Base-by-base conservation (phyloP, 2,888 invertebrate genomes). In the Diaperis boleti region DNA sequence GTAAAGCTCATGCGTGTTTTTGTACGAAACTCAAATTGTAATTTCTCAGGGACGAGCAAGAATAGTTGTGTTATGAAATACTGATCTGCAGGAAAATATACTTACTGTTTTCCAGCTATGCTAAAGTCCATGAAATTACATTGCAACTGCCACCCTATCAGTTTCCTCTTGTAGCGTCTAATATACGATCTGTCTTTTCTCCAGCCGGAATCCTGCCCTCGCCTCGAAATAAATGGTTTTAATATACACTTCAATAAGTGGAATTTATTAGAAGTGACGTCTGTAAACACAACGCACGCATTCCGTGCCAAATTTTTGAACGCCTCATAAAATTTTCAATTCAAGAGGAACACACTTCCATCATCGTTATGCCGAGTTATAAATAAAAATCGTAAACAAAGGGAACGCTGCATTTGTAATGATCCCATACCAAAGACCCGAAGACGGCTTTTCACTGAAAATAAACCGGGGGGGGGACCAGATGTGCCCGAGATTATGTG, bases 271-370 rank as follows among this genome's bases (percentile, higher is more conserved):
- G 18, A 13, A 56, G 33, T 54, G 35, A 60, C 44, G 54, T 44
- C 10, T 47, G 39, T 39, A 55, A 61, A 55, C 55, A 61, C 29
- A 7, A 33, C 52, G 22, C 18, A 22, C 52, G 11, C 20, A 20
- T 7, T 33, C 13, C 29, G 50, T 59, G 59, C 50, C 59, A 59
- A 59, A 50, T 33, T 59, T 42, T 52, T 22, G 17, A 50, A 35
- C 50, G 42, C 11, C 31, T 50, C 59, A 50, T 59, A 59, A 59
- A 59, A 18, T 59, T 59, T 42, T 22, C 33, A 59, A 41, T 59
- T 20, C 49, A 13, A 50, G 49, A 22, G 26, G 26, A n/a, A n/a
- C 26, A 41, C 33, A 50, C 35, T 45, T 18, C 45, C 45, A 45
- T 45, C 45, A 29, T 14, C 29, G 45, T 42, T 20, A 42, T 50